Conservation (phyloP, 2,797 vertebrate genomes). For the Eulemur rubriventer region DNA sequence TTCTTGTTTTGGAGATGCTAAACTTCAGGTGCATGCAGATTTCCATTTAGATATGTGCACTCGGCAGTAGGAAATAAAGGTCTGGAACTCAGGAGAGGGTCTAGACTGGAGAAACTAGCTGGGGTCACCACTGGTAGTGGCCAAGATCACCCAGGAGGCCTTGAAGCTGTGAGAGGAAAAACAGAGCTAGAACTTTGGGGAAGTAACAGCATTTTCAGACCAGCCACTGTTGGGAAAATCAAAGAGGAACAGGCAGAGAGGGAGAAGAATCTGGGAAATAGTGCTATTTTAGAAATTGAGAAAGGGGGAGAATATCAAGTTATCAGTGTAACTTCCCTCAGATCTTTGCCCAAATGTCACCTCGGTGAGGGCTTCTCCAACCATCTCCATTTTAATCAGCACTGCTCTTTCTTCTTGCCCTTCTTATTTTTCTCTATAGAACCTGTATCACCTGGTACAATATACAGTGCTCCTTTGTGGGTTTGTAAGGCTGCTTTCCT, state of each 20-base stretch:
- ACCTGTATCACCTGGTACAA: neutral
- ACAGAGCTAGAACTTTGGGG: neutral
- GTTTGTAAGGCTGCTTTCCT: neutral
- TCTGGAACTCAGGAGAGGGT: neutral
- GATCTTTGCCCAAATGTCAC: neutral
- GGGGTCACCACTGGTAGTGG: neutral
- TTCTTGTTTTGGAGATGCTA: neutral
- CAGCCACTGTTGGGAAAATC: neutral
- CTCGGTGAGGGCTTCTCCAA: neutral
- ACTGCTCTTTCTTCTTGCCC: neutral
- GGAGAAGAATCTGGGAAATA: neutral
- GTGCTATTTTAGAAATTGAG: neutral
- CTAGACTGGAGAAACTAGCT: neutral
- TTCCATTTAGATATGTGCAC: neutral
- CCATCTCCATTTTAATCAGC: neutral
- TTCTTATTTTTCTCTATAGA: neutral
- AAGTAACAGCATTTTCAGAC: neutral
- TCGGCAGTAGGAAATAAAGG: neutral
- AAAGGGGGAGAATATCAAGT: neutral
- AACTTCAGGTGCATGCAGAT: neutral
- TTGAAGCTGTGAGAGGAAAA: slow-evolving; percentile 32
- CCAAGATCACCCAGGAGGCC: neutral
- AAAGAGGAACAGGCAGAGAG: neutral
- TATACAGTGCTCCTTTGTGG: neutral
- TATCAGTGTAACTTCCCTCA: neutral